These are phyloP conservation scores for Branchinecta lindahli DNA, from an alignment of 1,140 invertebrate genomes.

Conservation along the genomic window DNA sequence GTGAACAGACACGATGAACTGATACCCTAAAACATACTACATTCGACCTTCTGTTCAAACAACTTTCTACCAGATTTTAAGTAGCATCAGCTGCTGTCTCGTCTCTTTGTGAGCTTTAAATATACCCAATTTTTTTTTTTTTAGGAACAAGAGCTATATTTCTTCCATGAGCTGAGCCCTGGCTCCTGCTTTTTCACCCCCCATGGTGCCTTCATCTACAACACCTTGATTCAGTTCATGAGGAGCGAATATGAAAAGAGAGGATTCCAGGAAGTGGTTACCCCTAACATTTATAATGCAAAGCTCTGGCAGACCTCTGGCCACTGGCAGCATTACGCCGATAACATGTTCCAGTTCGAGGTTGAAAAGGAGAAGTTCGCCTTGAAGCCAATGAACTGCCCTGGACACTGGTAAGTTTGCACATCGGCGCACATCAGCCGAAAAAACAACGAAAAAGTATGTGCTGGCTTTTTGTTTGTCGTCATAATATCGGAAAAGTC, in stretches of 20 bases:
- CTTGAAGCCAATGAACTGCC: slow-evolving; percentile 99
- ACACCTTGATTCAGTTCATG: slow-evolving; percentile 76
- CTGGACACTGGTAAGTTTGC: slow-evolving; percentile 69
- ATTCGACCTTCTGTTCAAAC: no score
- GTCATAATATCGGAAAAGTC: no score
- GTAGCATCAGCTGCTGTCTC: no score
- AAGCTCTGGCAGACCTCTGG: slow-evolving; percentile 96
- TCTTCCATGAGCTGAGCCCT: slow-evolving; percentile 95
- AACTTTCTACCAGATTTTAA: no score
- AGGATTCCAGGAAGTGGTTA: slow-evolving; percentile 91
- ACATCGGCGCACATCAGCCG: no score
- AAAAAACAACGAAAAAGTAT: no score
- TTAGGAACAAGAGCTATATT: slow-evolving; percentile 92
- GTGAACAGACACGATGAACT: no score
- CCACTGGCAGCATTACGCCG: slow-evolving; percentile 93
- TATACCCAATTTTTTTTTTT: no score
- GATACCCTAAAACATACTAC: no score
- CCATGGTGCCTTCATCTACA: slow-evolving; percentile 91
- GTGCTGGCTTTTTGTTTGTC: no score
- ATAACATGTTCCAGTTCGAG: slow-evolving; percentile 25
- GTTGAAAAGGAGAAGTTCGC: slow-evolving; percentile 94
- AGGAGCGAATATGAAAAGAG: slow-evolving; percentile 74
- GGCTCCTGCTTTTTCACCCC: slow-evolving; percentile 98
- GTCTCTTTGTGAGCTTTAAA: no score
- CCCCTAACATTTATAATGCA: slow-evolving; percentile 92